Evolutionary conservation across 2,888 invertebrate genomes (phyloP).

Genomic region (Ochropleura plecta): DNA sequence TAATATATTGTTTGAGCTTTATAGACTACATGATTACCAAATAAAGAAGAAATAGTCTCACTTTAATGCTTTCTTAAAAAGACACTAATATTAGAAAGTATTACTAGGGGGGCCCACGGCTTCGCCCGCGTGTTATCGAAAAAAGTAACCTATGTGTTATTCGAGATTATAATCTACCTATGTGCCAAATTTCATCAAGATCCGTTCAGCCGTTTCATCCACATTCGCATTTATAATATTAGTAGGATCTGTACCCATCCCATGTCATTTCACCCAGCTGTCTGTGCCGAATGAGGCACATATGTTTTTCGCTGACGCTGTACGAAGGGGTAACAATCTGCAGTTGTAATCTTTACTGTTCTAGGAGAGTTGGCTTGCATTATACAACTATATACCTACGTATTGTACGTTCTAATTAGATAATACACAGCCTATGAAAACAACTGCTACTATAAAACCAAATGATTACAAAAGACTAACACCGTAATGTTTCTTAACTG

Average conservation of each 20-base stretch:
- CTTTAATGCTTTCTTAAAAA: neutral
- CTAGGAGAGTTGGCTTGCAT: neutral
- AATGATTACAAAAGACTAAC: no score
- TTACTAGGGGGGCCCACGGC: no score
- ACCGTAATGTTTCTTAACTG: no score
- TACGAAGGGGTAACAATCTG: conserved; percentile 50
- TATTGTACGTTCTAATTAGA: neutral
- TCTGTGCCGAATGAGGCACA: conserved; percentile 7
- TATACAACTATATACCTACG: neutral
- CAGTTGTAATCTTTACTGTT: conserved; percentile 46
- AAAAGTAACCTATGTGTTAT: no score
- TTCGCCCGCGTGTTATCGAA: no score
- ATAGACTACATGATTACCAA: neutral
- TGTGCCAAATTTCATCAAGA: no score
- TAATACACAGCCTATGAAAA: no score
- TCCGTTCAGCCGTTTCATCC: no score
- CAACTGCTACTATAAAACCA: no score
- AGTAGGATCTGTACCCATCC: neutral
- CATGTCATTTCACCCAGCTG: conserved; percentile 2
- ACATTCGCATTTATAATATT: neutral
- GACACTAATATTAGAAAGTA: neutral
- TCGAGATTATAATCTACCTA: no score
- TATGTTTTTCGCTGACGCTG: conserved; percentile 29
- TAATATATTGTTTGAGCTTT: neutral
- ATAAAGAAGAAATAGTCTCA: neutral